Percentiles rank a stretch among this genome's conserved stretches.
Conservation (phyloP, 1,140 invertebrate species). For the Stenopsyche tienmushanensis region DNA sequence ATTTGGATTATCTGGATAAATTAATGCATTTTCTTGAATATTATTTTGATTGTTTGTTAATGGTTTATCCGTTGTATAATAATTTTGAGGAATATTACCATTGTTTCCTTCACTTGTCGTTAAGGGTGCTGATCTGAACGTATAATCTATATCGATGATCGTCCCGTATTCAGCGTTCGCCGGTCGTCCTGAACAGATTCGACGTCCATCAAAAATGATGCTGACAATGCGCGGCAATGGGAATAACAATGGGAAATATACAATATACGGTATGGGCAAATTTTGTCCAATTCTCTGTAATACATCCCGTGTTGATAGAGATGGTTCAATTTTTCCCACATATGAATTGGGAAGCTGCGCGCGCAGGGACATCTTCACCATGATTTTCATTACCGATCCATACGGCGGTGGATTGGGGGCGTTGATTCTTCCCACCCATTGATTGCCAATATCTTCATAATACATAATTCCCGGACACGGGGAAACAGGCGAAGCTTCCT, state of each 20-base stretch:
- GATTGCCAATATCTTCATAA: conserved; percentile 45
- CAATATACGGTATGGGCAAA: conserved; percentile 44
- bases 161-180: conserved; percentile 43
- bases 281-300: conserved; percentile 41
- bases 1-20: too few species aligned
- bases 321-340: conserved; percentile 46
- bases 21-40: too few species aligned
- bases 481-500: too few species aligned
- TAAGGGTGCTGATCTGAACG: too few species aligned
- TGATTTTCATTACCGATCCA: conserved; percentile 42
- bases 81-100: too few species aligned
- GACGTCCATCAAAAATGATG: conserved; percentile 44
- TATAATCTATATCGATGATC: conserved; percentile 47
- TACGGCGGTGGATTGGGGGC: conserved; percentile 44
- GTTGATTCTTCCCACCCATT: conserved; percentile 46
- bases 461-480: conserved; percentile 52
- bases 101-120: too few species aligned
- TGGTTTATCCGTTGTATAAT: too few species aligned
- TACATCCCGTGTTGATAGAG: conserved; percentile 42
- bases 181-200: conserved; percentile 43
- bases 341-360: conserved; percentile 45
- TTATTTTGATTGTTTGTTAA: too few species aligned
- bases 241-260: conserved; percentile 46
- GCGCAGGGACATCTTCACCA: conserved; percentile 44
- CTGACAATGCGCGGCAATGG: conserved; percentile 46